phyloP scores from a whole-genome alignment of 2,888 invertebrate genomes.

The Proisotoma minuta region DNA sequence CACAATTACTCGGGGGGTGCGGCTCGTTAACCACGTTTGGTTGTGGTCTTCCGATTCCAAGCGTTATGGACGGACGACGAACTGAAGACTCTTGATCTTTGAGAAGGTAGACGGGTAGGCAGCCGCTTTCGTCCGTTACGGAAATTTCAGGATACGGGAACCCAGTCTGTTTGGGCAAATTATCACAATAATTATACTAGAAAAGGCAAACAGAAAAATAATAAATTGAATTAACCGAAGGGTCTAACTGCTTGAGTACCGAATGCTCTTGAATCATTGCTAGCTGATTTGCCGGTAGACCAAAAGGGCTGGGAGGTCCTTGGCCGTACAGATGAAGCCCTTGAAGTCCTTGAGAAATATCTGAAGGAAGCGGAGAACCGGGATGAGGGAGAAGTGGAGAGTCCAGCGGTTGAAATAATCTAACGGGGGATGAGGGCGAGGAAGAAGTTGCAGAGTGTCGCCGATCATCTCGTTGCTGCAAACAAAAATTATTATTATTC shows the following conservation, averaged over 20 bases:
- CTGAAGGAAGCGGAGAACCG: conserved; percentile 35
- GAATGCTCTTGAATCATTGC: conserved; percentile 47
- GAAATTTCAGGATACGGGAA: conserved; percentile 73
- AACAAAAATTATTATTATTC: background rate
- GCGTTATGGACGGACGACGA: conserved; percentile 69
- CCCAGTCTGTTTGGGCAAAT: conserved; percentile 26
- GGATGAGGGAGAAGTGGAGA: conserved; percentile 41
- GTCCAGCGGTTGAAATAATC: conserved; percentile 44
- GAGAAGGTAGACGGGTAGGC: conserved; percentile 43
- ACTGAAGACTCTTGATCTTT: conserved; percentile 45
- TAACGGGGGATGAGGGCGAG: conserved; percentile 46
- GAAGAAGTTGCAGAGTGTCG: conserved; percentile 46
- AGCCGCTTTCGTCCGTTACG: conserved; percentile 81
- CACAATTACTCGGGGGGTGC: no score
- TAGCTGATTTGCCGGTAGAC: conserved; percentile 41
- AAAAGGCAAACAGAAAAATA: background rate
- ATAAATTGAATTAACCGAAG: conserved; percentile 23
- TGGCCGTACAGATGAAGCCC: conserved; percentile 46
- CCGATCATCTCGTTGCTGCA: conserved; percentile 38
- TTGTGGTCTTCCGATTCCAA: conserved; percentile 63
- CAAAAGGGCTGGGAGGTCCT: conserved; percentile 39
- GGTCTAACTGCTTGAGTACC: conserved; percentile 39
- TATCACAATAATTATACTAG: background rate
- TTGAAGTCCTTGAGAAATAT: conserved; percentile 47
- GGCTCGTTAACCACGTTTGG: no score